Evolutionary conservation across 2,113 vertebrate genomes (phyloP).

Genomic region (Rhinopomastus cyanomelas): DNA sequence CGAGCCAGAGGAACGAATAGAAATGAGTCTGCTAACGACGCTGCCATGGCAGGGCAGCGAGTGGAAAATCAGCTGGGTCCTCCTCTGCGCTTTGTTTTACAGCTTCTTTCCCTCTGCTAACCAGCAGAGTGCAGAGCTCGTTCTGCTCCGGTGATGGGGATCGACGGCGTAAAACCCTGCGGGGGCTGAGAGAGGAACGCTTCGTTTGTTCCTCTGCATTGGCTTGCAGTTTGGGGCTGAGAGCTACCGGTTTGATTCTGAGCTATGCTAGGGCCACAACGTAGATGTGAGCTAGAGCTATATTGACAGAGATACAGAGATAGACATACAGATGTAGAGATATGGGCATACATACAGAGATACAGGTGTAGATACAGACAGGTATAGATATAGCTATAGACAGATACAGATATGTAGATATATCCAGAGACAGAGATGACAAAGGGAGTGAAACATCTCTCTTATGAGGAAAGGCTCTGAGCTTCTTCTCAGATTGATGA

Average conservation of each 20-base stretch:
- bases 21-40: neutral
- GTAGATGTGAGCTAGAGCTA: too few species aligned
- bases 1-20: neutral
- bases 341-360: too few species aligned
- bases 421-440: too few species aligned
- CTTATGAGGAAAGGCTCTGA: too few species aligned
- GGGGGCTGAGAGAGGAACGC: neutral
- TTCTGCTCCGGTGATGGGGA: neutral
- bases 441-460: too few species aligned
- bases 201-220: constrained; percentile 41
- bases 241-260: neutral
- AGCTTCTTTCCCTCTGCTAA: constrained; percentile 11
- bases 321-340: too few species aligned
- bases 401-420: too few species aligned
- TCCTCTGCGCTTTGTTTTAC: neutral
- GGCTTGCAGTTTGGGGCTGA: neutral
- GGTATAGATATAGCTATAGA: too few species aligned
- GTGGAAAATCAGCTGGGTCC: neutral
- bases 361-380: too few species aligned
- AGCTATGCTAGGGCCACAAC: too few species aligned
- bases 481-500: too few species aligned
- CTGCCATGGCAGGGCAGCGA: neutral
- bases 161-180: constrained; percentile 35
- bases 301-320: too few species aligned
- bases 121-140: neutral